Percentiles rank a stretch among this genome's conserved stretches.
Conservation (phyloP, 1,140 invertebrate species). For the Akabosia matsudoensis region DNA sequence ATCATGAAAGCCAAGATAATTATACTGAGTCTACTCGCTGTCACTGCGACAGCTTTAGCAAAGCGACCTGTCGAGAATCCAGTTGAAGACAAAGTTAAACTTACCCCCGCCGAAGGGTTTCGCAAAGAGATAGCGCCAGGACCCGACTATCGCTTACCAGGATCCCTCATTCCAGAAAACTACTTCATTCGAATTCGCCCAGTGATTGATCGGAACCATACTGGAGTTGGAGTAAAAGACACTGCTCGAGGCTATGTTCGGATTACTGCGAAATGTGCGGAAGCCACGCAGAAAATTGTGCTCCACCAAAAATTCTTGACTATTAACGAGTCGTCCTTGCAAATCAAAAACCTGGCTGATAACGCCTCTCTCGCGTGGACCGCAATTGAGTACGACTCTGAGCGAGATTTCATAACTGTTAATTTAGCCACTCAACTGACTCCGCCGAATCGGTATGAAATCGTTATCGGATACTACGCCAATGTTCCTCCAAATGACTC, state of each 20-base stretch:
- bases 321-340: not conserved
- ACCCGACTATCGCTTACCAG: not conserved
- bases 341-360: not conserved
- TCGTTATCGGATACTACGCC: slow-evolving; percentile 22
- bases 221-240: not conserved
- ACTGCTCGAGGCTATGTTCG: not conserved
- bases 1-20: too few relatives aligned
- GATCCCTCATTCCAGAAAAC: not conserved
- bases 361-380: not conserved
- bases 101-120: not conserved
- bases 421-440: not conserved
- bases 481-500: slow-evolving; percentile 8
- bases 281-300: not conserved
- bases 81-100: not conserved
- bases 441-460: not conserved
- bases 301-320: not conserved
- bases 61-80: not conserved
- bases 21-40: too few relatives aligned
- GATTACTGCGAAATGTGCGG: not conserved
- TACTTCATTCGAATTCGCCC: not conserved
- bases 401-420: not conserved
- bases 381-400: not conserved
- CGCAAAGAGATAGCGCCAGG: not conserved
- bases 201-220: not conserved
- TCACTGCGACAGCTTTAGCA: too few relatives aligned